Evolutionary conservation across 1,140 invertebrate genomes (phyloP).

Genomic region (Cylas formicarius): DNA sequence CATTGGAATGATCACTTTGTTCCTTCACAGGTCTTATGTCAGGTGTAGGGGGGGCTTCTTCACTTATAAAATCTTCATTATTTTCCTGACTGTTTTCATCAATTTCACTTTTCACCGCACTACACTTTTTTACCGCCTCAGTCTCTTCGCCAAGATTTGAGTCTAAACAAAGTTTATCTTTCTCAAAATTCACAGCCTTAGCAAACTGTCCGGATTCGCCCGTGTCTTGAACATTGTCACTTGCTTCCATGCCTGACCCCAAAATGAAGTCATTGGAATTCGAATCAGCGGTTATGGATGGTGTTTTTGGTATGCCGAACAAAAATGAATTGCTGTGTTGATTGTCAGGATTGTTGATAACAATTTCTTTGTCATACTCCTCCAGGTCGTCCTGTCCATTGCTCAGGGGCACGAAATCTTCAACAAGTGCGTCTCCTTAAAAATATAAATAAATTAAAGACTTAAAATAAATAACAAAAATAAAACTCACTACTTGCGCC

Average conservation of each 20-base stretch:
- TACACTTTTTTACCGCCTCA: conserved; percentile 10
- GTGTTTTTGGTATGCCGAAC: conserved; percentile 15
- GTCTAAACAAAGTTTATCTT: conserved; percentile 13
- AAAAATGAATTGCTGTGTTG: conserved; percentile 14
- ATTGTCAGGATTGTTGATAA: conserved; percentile 8
- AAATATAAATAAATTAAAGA: conserved; percentile 10
- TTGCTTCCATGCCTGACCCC: too few species aligned
- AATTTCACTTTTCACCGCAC: conserved; percentile 10
- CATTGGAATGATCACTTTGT: conserved; percentile 10
- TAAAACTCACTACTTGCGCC: conserved; percentile 13
- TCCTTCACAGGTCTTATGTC: conserved; percentile 12
- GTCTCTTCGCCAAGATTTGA: conserved; percentile 2
- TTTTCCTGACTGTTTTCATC: conserved; percentile 10
- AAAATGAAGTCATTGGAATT: conserved; percentile 16
- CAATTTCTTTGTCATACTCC: conserved; percentile 10
- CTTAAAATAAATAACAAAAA: neutral
- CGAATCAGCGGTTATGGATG: conserved; percentile 8
- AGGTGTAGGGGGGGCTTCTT: conserved; percentile 3
- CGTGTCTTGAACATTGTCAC: conserved; percentile 3
- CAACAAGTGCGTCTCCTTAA: conserved; percentile 9
- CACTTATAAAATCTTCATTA: conserved; percentile 10
- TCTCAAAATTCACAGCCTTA: conserved; percentile 9
- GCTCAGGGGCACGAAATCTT: conserved; percentile 10
- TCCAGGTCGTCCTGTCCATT: conserved; percentile 15
- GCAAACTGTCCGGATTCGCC: neutral